Base-by-base conservation (phyloP, 2,888 invertebrate genomes). In the Hirtodrosophila alboralis region DNA sequence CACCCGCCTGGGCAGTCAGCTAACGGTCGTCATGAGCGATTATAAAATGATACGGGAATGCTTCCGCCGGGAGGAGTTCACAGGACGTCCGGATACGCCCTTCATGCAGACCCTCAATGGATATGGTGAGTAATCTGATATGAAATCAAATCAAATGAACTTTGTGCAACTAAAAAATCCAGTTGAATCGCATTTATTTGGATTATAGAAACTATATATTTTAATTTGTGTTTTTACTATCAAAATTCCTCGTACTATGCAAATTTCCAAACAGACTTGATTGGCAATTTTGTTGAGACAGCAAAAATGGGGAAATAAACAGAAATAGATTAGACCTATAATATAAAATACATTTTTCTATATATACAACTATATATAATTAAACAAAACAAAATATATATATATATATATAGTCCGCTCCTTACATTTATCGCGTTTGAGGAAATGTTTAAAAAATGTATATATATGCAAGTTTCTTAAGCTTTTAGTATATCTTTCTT, bases 31-130 rank as follows among this genome's bases (percentile, higher is more conserved):
- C 53, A 92, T 97, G 80, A 95, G 95, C 91, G 97, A 97, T 91
- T 95, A 96, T 91, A 94, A 94, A 88, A 92, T 95, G 88, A 96
- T 97, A 85, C 92, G 96, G 65, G 96, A 96, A 89, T 95, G 96
- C 21, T 97, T 97, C 90, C 93, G 95, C 10, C 93, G 94, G 45
- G 96, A 96, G 87, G 96, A 96, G 87, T 96, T 97, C 91, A 96
- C 96, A 73, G 97, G 96, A 54, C 93, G 97, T 53, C 97, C 97
- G 57, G 94, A 93, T 87, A 96, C 95, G 23, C 96, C 96, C 61
- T 94, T 97, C 88, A 96, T 95, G 92, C 94, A 94, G 86, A 95
- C 96, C 48, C 92, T 97, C 47, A 96, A 95, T 87, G 97, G 97
- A 84, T 96, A 96, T 79, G 97, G 97, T 97, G 90, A 95, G 96